These are phyloP conservation scores for Drosophila ficusphila DNA, from an alignment of 1,140 invertebrate genomes.

Conservation along the genomic window DNA sequence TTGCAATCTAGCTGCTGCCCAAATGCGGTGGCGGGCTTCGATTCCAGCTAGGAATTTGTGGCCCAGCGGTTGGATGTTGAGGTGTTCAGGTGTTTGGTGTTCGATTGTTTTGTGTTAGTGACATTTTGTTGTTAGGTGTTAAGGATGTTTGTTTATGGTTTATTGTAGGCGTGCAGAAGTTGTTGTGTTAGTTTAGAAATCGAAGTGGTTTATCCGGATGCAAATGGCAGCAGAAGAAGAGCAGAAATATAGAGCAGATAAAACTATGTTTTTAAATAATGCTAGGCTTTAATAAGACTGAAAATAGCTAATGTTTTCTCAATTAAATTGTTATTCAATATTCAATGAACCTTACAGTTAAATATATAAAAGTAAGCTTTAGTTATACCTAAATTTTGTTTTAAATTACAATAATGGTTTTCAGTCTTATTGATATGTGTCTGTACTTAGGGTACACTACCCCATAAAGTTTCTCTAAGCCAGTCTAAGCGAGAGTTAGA, in stretches of 20 bases:
- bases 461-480: conserved; percentile 32
- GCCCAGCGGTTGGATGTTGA: conserved; percentile 16
- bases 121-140: conserved; percentile 34
- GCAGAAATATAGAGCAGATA: conserved; percentile 46
- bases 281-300: conserved; percentile 7
- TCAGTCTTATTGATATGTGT: conserved; percentile 2
- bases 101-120: conserved; percentile 39
- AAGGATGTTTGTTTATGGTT: conserved; percentile 32
- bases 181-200: conserved; percentile 35
- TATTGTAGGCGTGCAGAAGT: conserved; percentile 19
- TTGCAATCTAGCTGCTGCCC: conserved; percentile 81
- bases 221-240: conserved; percentile 54
- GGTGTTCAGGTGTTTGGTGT: conserved; percentile 10
- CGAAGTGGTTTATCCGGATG: conserved; percentile 32
- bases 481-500: neutral
- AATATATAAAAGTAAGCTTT: neutral
- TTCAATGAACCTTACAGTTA: too few relatives aligned
- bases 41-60: conserved; percentile 51
- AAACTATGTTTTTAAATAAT: conserved; percentile 2
- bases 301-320: conserved; percentile 8
- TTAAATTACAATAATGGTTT: neutral
- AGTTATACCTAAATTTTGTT: too few relatives aligned
- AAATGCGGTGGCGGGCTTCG: conserved; percentile 73
- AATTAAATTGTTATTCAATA: too few relatives aligned
- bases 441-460: neutral